A percentile compares a stretch with the other conserved stretches of the same genome.
phyloP scores from a whole-genome alignment of 2,797 vertebrate species.

The Galaxias olidus region DNA sequence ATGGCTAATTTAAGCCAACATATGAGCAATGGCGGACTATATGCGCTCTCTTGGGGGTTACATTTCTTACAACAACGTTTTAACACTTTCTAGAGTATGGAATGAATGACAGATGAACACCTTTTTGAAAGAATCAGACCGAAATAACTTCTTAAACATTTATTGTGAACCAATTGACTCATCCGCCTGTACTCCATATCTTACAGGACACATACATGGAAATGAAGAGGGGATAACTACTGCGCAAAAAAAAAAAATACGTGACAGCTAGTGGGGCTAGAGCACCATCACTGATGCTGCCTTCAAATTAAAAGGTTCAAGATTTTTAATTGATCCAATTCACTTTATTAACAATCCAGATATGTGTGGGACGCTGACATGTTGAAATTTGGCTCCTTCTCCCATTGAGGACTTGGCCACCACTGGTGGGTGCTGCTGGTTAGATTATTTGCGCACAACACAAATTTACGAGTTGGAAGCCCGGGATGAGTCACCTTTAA shows the following conservation, averaged over 20 bases:
- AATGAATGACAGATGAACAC: no score
- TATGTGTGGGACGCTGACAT: constrained; percentile 10
- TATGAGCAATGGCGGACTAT: no score
- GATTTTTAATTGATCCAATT: no score
- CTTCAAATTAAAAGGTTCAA: constrained; percentile 8
- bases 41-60: no score
- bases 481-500: constrained; percentile 64
- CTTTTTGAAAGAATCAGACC: neutral
- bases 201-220: constrained; percentile 28
- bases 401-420: constrained; percentile 17
- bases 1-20: no score
- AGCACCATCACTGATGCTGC: constrained; percentile 13
- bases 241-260: constrained; percentile 70
- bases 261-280: constrained; percentile 73
- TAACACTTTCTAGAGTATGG: no score
- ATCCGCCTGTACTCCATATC: constrained; percentile 73
- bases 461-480: constrained; percentile 59
- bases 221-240: constrained; percentile 21
- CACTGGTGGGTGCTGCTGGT: constrained; percentile 58
- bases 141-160: constrained; percentile 55
- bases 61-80: no score
- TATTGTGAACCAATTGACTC: constrained; percentile 60
- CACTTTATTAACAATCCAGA: no score
- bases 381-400: constrained; percentile 28
- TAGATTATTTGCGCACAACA: constrained; percentile 53